phyloP scores from a whole-genome alignment of 2,888 invertebrate genomes.

The Leptinotarsa haldemani region DNA sequence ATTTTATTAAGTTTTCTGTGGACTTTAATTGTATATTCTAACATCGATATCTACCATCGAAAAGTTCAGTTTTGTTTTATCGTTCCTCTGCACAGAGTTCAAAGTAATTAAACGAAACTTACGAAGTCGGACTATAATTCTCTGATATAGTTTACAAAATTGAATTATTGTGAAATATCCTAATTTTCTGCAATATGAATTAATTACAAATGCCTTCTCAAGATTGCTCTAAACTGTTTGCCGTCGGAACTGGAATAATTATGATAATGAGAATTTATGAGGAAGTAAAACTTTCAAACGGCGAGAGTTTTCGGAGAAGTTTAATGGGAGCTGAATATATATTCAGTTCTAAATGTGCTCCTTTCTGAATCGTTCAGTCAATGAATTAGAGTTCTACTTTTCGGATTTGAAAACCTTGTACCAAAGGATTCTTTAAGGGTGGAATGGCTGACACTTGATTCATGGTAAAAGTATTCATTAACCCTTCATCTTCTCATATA shows the following conservation, averaged over 20 bases:
- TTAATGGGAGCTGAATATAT: not conserved
- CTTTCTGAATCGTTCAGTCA: not conserved
- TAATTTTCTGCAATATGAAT: not conserved
- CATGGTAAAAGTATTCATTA: too few relatives aligned
- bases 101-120: too few relatives aligned
- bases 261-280: slow-evolving; percentile 12
- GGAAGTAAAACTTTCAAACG: not conserved
- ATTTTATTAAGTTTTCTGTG: too few relatives aligned
- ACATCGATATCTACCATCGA: not conserved
- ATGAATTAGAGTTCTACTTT: not conserved
- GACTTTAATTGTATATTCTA: too few relatives aligned
- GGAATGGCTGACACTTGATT: too few relatives aligned
- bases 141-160: not conserved
- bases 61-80: too few relatives aligned
- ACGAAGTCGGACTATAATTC: too few relatives aligned
- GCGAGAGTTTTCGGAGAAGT: not conserved
- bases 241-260: slow-evolving; percentile 2
- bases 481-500: too few relatives aligned
- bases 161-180: not conserved
- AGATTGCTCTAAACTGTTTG: slow-evolving; percentile 1
- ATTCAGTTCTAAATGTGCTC: not conserved
- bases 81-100: too few relatives aligned
- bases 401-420: too few relatives aligned
- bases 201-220: not conserved
- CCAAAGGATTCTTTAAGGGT: too few relatives aligned